phyloP scores from a whole-genome alignment of 2,888 invertebrate genomes.

The Dynastes tityus region DNA sequence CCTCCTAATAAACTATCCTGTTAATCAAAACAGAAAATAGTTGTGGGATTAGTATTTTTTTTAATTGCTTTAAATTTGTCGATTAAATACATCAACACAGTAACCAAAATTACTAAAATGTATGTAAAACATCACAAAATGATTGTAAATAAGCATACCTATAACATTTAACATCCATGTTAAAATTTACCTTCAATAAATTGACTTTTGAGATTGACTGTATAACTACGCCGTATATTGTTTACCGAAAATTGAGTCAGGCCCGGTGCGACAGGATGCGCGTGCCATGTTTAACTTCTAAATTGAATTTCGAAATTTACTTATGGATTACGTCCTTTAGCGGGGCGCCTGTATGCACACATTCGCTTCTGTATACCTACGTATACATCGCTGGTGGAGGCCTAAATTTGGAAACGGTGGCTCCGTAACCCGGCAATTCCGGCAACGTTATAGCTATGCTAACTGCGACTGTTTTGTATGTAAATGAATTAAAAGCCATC shows the following conservation, averaged over 20 bases:
- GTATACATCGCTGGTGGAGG: not conserved
- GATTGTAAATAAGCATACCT: too few species aligned
- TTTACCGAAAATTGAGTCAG: constrained; percentile 28
- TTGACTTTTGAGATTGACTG: too few species aligned
- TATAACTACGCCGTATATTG: constrained; percentile 11
- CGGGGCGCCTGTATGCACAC: not conserved
- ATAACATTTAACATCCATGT: too few species aligned
- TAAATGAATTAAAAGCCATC: constrained; percentile 16
- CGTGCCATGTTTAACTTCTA: constrained; percentile 40
- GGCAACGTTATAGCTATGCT: not conserved
- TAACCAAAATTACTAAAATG: too few species aligned
- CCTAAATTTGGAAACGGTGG: constrained; percentile 5
- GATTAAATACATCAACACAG: too few species aligned
- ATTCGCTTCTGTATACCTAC: constrained; percentile 6
- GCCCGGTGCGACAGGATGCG: not conserved
- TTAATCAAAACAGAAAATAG: too few species aligned
- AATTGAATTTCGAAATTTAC: constrained; percentile 46
- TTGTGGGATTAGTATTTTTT: too few species aligned
- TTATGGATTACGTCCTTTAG: constrained; percentile 39
- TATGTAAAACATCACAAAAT: too few species aligned
- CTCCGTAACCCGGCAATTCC: not conserved
- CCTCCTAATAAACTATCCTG: too few species aligned
- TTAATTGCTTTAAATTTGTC: too few species aligned
- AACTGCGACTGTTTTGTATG: constrained; percentile 6
- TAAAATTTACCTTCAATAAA: too few species aligned